Evolutionary conservation across 2,797 vertebrate genomes (phyloP), one percentile per base, ranked within the genome.

Genomic region (Hypotaenidia okinawae): DNA sequence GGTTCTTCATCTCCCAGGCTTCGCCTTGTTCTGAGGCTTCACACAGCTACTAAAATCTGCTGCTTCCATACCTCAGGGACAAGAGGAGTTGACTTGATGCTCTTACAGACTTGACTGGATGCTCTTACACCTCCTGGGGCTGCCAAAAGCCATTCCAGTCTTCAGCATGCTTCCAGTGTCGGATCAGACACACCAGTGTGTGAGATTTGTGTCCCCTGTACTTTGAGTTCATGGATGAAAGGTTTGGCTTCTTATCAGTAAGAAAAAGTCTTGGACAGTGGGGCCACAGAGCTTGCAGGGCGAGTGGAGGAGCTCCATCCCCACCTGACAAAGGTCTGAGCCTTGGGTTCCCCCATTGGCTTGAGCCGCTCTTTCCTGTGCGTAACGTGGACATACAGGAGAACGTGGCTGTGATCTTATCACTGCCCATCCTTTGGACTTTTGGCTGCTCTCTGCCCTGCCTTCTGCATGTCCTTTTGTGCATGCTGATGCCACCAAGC

Each of bases 341-440:
- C 18, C 10, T 32, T 32, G 61, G 58, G 23, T 74, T 63, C 28
- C 28, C 49, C 5, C 51, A 63, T 74, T 37, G 51, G 15, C 39
- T 59, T 52, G 51, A 64, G 52, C 43, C 7, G 45, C 30, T 52
- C 51, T 35, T 74, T 30, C 37, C 35, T 0, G 0, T 10, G 13
- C 0, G 2, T 28, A 6, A 7, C 6, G 3, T 28, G 16, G n/a
- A 58, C 35, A 6, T 8, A 14, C n/a, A n/a, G 33, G 64, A 54
- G 45, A 6, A 32, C 3, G 0, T 8, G 21, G 54, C 25, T 22
- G 3, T 2, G 15, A 55, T 72, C 72, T 51, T 62, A 27, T 61
- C 41, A 62, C 23, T 27, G 12, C 35, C n/a, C 18, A 22, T 43
- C 47, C 6, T 24, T 35, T 37, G 32, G 32, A 43, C 27, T 49